Evolutionary conservation across 2,797 vertebrate species (phyloP).

Genomic region (Danionella dracula): DNA sequence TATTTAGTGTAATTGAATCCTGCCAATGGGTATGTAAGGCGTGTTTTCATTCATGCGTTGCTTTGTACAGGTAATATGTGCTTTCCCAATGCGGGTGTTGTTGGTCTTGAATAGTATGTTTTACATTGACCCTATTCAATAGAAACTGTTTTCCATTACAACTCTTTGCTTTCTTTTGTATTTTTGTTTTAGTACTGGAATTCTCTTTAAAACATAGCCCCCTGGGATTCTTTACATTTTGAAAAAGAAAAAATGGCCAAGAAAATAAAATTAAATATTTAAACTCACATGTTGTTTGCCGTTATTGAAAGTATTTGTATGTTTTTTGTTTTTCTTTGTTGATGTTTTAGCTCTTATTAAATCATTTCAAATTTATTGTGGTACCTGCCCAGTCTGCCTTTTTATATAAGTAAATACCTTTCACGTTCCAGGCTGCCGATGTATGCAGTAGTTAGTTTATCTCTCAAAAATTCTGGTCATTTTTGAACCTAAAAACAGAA

Average conservation of each 20-base stretch:
- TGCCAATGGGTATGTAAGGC: neutral
- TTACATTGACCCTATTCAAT: slow-evolving; percentile 11
- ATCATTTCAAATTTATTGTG: too few relatives aligned
- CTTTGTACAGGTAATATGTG: neutral
- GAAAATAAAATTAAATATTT: slow-evolving; percentile 25
- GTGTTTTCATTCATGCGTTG: neutral
- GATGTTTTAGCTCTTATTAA: too few relatives aligned
- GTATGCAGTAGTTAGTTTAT: too few relatives aligned
- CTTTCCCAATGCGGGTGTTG: neutral
- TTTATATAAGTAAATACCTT: too few relatives aligned
- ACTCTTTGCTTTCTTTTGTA: too few relatives aligned
- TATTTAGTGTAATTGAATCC: neutral
- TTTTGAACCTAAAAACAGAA: too few relatives aligned
- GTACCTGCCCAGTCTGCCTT: too few relatives aligned
- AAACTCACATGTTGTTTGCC: neutral
- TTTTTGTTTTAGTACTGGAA: too few relatives aligned
- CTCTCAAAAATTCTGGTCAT: too few relatives aligned
- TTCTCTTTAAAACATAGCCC: neutral
- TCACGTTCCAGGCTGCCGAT: too few relatives aligned
- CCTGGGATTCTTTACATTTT: slow-evolving; percentile 3
- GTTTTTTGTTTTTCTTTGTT: too few relatives aligned
- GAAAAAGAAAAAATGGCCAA: neutral
- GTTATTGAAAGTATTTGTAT: neutral
- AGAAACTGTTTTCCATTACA: too few relatives aligned
- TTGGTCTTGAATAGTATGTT: slow-evolving; percentile 9